Evolutionary conservation across 64 coral and sea anemone species (phyloP), one percentile per base, ranked within the genome.

Genomic region (Platygyra sinensis): DNA sequence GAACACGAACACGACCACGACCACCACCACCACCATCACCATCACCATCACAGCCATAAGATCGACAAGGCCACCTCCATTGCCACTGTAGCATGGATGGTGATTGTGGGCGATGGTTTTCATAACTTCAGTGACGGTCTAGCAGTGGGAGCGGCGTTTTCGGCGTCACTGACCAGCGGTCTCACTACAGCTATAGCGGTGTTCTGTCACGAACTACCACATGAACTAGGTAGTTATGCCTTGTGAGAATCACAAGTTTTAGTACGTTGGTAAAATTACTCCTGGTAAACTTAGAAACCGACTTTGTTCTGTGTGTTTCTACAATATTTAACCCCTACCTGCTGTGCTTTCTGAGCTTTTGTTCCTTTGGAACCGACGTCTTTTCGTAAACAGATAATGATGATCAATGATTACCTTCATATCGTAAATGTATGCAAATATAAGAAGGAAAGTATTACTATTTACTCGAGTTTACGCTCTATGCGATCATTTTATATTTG

Each of bases 51-150:
- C 24, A 82, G 91, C 27, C 90, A 95, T 17, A 72, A 78, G 0
- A 98, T 98, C 72, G 67, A 86, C 62, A 88, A 72, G n/a, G 85
- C 18, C 2, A 93, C 93, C 2, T 90, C 87, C 17, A 95, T 99
- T 65, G 94, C 97, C 30, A 86, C 94, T 59, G 82, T 99, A 55
- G 97, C 97, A 27, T 99, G 97, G 97, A 99, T 99, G 97, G 97
- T 99, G 18, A 99, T 99, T n/a, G 88, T 96, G 38, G 92, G 97
- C 8, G 97, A 99, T 72, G 97, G 97, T 29, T 99, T 99, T 91
- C 97, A 99, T 88, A 99, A 99, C 75, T 91, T 99, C 31, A 90
- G 94, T 86, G 97, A 99, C 39, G 97, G 97, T 3, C 86, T 99
- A 3, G 97, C 94, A 7, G 97, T 99, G 16, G 97, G 96, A 9